Evolutionary conservation across 2,888 invertebrate species (phyloP).

Genomic region (Timema cristinae): DNA sequence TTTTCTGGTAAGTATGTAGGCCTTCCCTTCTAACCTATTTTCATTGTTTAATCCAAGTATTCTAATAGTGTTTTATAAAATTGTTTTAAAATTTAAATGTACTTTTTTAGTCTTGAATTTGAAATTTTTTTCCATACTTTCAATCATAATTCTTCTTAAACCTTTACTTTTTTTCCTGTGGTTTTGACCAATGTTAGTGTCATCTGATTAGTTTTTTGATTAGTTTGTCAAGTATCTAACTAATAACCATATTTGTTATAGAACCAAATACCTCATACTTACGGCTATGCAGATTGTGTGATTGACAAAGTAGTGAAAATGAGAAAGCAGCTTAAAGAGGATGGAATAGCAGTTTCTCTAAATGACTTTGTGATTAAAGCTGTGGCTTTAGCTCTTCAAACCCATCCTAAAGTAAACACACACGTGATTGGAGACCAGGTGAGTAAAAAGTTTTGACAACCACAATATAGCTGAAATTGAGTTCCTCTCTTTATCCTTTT

Average conservation of each 20-base stretch:
- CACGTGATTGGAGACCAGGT: slow-evolving; percentile 49
- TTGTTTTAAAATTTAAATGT: no score
- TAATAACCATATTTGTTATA: no score
- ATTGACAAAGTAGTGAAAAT: slow-evolving; percentile 50
- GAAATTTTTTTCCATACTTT: neutral
- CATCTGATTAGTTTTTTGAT: no score
- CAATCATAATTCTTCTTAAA: no score
- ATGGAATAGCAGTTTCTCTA: slow-evolving; percentile 55
- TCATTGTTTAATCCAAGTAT: no score
- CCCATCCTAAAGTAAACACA: slow-evolving; percentile 49
- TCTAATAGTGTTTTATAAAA: no score
- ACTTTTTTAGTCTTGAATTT: slow-evolving; percentile 13
- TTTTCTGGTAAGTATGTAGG: no score
- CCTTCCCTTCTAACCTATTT: no score
- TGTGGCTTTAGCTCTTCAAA: slow-evolving; percentile 54
- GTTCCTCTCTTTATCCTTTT: no score
- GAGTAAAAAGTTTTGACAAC: slow-evolving; percentile 35
- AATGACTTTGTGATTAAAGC: slow-evolving; percentile 66
- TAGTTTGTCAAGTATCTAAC: no score
- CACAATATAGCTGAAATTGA: neutral
- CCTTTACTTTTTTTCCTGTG: neutral
- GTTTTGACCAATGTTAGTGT: no score
- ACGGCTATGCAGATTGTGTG: slow-evolving; percentile 53
- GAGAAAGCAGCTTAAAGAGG: slow-evolving; percentile 50
- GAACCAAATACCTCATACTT: slow-evolving; percentile 57